Evolutionary conservation across 2,113 vertebrate genomes (phyloP), one percentile per base, ranked within the genome.

Genomic region (Corydoras sp.): DNA sequence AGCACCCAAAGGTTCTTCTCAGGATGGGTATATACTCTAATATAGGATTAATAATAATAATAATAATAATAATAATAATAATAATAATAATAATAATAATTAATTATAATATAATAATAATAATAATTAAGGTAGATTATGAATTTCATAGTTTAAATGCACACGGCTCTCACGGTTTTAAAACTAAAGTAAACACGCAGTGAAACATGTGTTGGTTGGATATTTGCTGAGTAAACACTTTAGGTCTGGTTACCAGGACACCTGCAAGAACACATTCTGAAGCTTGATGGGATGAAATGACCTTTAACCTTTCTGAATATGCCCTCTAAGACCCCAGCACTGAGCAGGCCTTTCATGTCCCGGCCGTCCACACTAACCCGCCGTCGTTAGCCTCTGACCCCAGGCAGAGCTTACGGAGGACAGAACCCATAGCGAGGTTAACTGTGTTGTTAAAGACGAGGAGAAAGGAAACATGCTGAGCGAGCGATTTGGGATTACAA

Each of bases 161-260:
- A 50, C 49, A 1, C 2, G 49, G 51, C 13, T 10, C 51, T 14
- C 51, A 12, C 51, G 5, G 9, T 53, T 53, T 53, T 43, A 4
- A 43, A 43, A 43, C 35, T 43, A 43, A 6, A 3, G 51, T 2
- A 3, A 12, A 10, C 10, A 6, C 5, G 51, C 2, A n/a, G 29
- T 43, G 50, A 15, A 43, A 30, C 56, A 61, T 62, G 50, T 12
- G 31, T 14, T 43, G 43, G 55, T 72, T 75, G 62, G 4, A 64
- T 76, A 71, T 77, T 77, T 76, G 77, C 75, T 73, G 59, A 62
- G 51, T 56, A 58, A 54, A 73, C 72, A 75, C 49, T 68, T 62
- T 56, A 29, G 35, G 51, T 63, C 53, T 69, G 67, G 85, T 84
- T 87, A 87, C 83, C 80, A 79, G 79, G 86, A 83, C 76, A 85